Conservation (phyloP, 2,797 vertebrate species). For the Falco biarmicus region DNA sequence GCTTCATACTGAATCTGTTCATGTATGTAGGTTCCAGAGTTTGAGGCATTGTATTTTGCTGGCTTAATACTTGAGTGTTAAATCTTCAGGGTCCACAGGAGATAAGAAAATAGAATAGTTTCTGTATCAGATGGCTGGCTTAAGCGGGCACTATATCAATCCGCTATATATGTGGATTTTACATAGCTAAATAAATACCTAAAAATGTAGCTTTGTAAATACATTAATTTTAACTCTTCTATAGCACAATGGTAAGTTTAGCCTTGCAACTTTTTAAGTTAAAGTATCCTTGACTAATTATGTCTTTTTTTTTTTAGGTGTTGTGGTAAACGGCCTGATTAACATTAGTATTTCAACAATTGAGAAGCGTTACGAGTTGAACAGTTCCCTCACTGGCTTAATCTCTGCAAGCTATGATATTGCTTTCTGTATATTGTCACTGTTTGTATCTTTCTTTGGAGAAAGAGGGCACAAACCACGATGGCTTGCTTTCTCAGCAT, state of each 20-base stretch:
- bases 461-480: constrained; percentile 84
- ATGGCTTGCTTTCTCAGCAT: constrained; percentile 81
- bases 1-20: background rate
- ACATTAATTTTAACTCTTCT: background rate
- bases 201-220: background rate
- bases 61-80: background rate
- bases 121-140: background rate
- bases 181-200: background rate
- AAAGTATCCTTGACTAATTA: background rate
- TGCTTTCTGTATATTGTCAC: constrained; percentile 77
- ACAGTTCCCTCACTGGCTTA: constrained; percentile 79
- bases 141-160: background rate
- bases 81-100: background rate
- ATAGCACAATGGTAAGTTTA: background rate
- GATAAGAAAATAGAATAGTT: background rate
- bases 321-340: constrained; percentile 82
- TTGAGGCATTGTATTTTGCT: background rate
- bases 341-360: constrained; percentile 83
- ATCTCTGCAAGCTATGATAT: constrained; percentile 84
- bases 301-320: constrained; percentile 56
- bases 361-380: constrained; percentile 82
- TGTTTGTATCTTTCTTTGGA: constrained; percentile 81
- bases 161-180: background rate
- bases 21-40: background rate
- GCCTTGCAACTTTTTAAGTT: background rate